Base-by-base conservation (phyloP, 2,113 vertebrate species). In the Rhinogobius similis region DNA sequence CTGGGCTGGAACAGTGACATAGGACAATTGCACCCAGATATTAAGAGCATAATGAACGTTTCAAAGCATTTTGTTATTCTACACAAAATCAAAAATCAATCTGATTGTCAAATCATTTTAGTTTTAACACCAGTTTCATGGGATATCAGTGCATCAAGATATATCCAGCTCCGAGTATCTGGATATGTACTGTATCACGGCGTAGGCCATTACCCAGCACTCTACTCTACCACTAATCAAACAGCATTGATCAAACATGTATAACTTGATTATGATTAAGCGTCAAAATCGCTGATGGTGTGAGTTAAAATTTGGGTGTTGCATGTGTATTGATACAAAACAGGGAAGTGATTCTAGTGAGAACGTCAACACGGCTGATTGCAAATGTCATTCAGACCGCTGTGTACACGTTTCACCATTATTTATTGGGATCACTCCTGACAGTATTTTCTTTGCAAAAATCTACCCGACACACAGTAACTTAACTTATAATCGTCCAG, bases 301-400 rank as follows among this genome's bases (percentile, higher is more conserved):
- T 52, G 21, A 52, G 23, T 26, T 55, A 12, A 24, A 50, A 50
- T 50, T 1, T 7, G n/a, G 46, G 46, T 52, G 43, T 43, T 46
- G 46, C 46, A 12, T 23, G 12, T 24, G 2, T 43, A 39, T 29
- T 44, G 16, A 46, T 8, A 43, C n/a, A 59, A 67, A 70, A 62
- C 63, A 61, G 63, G 67, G 36, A 71, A 76, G 62, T 44, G 29
- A 68, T 67, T 23, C 58, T 20, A 11, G 32, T 27, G 52, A 68
- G 20, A 21, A 24, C 20, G 41, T 50, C 29, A 58, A 36, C 13
- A 32, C 38, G 44, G 1, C 53, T 29, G 3, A n/a, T 63, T 21
- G 26, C 29, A 21, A 52, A 23, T 50, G 52, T 53, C 43, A 61
- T 53, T 70, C 18, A 46, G 27, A 55, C 41, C 6, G 18, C 23